phyloP scores from a whole-genome alignment of 2,797 vertebrate species.

The Notoglanidium macrostoma region DNA sequence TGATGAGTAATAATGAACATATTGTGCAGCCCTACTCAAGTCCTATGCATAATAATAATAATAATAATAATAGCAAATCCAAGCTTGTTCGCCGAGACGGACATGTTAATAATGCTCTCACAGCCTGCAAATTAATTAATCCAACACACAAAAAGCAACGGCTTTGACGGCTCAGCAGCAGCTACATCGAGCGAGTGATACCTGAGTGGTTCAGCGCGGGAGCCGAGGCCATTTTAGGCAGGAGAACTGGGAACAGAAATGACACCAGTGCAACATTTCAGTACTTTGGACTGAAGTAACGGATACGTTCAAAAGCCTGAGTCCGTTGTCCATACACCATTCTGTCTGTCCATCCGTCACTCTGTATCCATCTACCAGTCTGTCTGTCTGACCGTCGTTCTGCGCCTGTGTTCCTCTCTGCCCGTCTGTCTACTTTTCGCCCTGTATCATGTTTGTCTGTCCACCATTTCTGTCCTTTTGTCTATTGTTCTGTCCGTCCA shows the following conservation, averaged over 20 bases:
- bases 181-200: constrained; percentile 68
- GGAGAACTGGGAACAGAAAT: constrained; percentile 85
- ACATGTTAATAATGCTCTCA: neutral
- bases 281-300: neutral
- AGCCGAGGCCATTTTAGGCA: constrained; percentile 90
- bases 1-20: neutral
- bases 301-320: neutral
- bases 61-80: neutral
- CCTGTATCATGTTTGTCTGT: neutral
- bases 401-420: neutral
- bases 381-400: neutral
- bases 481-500: neutral
- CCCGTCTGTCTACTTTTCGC: neutral
- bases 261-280: constrained; percentile 58
- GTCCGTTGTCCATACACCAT: neutral
- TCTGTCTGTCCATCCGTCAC: neutral
- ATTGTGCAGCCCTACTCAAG: neutral
- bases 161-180: constrained; percentile 22
- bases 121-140: neutral
- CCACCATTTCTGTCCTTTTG: neutral
- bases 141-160: constrained; percentile 20
- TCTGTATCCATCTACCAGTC: neutral
- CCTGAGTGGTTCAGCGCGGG: constrained; percentile 88
- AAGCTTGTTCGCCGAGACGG: neutral
- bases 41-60: neutral